Evolutionary conservation across 2,113 vertebrate genomes (phyloP), one percentile per base, ranked within the genome.

Genomic region (Prunella fulvescens): DNA sequence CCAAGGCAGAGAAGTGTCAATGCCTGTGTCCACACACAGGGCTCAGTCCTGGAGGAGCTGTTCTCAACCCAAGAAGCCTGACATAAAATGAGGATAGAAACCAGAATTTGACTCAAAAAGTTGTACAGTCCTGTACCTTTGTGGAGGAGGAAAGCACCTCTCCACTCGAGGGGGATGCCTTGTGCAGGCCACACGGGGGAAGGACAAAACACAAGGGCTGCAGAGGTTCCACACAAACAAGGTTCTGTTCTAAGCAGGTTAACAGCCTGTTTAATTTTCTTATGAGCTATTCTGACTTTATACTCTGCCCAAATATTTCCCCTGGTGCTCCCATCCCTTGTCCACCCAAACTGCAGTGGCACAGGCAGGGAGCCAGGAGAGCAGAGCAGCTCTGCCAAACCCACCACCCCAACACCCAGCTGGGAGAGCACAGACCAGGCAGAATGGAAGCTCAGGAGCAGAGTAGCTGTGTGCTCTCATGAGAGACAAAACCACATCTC

Each of bases 131-230:
- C 57, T 29, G 42, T n/a, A 70, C 15, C 28, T 23, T 58, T 10
- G 39, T 67, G 8, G 16, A 58, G 47, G 60, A 45, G 28, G 37
- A 79, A 72, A 73, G 16, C 11, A 25, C 6, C 19, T 81, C 17
- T 16, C 6, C 39, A 47, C 6, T 14, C 10, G 12, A 57, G 35
- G 25, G 28, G 7, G 5, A 47, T 33, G 10, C 24, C 25, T 50
- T 4, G 12, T 26, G 28, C n/a, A 60, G 35, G 16, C 33, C 15
- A 19, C 3, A 6, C 0, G 0, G 40, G 31, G 11, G 29, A 50
- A 82, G 13, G 14, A 67, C 14, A 64, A 40, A 67, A 48, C 3
- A 1, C 19, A 29, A 47, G 42, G 57, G 56, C 44, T 60, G 19
- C 35, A 44, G 65, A 78, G 14, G 35, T 40, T 84, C 50, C 73